phyloP scores from a whole-genome alignment of 2,113 vertebrate genomes.

The Thymallus thymallus region DNA sequence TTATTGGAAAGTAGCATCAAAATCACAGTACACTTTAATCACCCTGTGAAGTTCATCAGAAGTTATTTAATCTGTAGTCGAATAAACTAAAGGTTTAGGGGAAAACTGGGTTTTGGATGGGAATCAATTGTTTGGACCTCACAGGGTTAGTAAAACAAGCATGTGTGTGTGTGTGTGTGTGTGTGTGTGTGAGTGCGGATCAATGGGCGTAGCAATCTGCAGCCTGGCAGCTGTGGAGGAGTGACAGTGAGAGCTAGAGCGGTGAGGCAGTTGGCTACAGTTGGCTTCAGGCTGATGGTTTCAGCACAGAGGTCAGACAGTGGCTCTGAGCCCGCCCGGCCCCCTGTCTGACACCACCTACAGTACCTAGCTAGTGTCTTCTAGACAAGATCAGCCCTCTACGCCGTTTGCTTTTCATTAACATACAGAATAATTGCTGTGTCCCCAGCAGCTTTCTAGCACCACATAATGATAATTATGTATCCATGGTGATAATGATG shows the following conservation, averaged over 20 bases:
- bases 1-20: too few species aligned
- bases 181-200: not conserved
- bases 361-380: constrained; percentile 36
- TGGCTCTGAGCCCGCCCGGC: constrained; percentile 35
- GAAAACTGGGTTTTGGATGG: too few species aligned
- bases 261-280: constrained; percentile 36
- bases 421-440: constrained; percentile 43
- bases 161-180: too few species aligned
- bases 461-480: constrained; percentile 9
- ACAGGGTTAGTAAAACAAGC: too few species aligned
- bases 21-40: too few species aligned
- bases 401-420: constrained; percentile 1
- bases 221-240: constrained; percentile 31
- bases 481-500: not conserved
- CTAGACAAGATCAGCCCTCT: constrained; percentile 33
- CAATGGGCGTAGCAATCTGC: constrained; percentile 29
- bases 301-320: constrained; percentile 43
- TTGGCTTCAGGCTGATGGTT: constrained; percentile 50
- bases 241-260: constrained; percentile 36
- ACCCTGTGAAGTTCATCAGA: too few species aligned
- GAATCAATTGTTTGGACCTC: too few species aligned
- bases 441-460: not conserved
- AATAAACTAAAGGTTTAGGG: too few species aligned
- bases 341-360: constrained; percentile 46
- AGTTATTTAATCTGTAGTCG: too few species aligned